Conservation (phyloP, 2,797 vertebrate genomes). For the Dallia pectoralis region DNA sequence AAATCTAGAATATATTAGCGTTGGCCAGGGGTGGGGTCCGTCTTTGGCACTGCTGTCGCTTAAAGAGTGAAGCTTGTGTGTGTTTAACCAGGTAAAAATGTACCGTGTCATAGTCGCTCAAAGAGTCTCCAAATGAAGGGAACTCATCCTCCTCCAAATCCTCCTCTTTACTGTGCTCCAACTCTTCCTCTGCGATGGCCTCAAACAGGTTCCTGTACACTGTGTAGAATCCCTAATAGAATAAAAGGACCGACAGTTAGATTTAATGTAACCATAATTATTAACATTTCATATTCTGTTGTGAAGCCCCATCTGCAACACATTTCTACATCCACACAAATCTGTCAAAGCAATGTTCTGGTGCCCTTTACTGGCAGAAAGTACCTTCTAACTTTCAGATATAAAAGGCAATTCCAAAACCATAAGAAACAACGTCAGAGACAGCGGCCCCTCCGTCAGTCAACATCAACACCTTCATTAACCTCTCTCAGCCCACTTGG, state of each 20-base stretch:
- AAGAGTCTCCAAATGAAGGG: conserved; percentile 87
- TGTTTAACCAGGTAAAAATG: conserved; percentile 1
- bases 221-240: conserved; percentile 85
- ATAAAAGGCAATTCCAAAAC: too few relatives aligned
- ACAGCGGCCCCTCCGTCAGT: too few relatives aligned
- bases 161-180: conserved; percentile 78
- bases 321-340: neutral
- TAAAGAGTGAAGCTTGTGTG: neutral
- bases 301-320: neutral
- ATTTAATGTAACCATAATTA: too few relatives aligned
- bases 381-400: neutral
- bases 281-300: too few relatives aligned
- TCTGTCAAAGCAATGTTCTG: neutral
- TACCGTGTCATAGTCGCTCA: conserved; percentile 93
- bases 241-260: neutral
- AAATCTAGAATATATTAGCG: neutral
- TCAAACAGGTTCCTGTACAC: conserved; percentile 91
- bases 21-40: neutral
- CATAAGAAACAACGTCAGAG: too few relatives aligned
- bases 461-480: too few relatives aligned
- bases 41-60: neutral
- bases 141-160: conserved; percentile 78
- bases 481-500: too few relatives aligned
- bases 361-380: conserved; percentile 14
- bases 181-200: conserved; percentile 87